Percentiles rank a stretch among this genome's conserved stretches.
These are phyloP conservation scores for Nesidiocoris tenuis DNA, from an alignment of 2,888 invertebrate species.

Conservation along the genomic window DNA sequence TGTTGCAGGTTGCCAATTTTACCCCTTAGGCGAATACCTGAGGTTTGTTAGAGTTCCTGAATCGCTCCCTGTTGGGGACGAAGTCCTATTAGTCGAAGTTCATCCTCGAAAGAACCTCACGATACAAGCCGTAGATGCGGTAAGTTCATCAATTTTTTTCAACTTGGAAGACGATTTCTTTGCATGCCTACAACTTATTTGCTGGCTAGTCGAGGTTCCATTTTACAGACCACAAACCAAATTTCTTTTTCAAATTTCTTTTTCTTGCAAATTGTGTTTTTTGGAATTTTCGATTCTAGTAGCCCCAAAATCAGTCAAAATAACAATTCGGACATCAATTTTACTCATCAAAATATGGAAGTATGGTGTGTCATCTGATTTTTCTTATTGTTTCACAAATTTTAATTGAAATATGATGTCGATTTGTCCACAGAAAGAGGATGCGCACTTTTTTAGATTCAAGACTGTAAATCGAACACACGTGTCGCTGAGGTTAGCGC, in stretches of 20 bases:
- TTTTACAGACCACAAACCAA: no score
- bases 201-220: no score
- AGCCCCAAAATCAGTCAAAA: no score
- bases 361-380: no score
- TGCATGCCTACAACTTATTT: no score
- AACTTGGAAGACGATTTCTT: no score
- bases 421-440: conserved; percentile 70
- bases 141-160: conserved; percentile 51
- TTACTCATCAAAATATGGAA: no score
- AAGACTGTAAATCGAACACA: conserved; percentile 74
- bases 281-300: no score
- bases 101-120: conserved; percentile 74
- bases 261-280: no score
- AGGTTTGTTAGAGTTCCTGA: conserved; percentile 83
- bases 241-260: no score
- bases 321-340: no score
- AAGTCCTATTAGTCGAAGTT: conserved; percentile 77
- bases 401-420: background rate
- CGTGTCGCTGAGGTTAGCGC: conserved; percentile 72
- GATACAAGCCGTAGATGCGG: conserved; percentile 69
- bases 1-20: conserved; percentile 75
- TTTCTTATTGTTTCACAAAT: no score
- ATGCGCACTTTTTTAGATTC: conserved; percentile 70
- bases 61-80: conserved; percentile 73
- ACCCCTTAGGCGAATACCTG: conserved; percentile 77